A percentile compares a stretch with the other conserved stretches of the same genome.
phyloP scores from a whole-genome alignment of 2,113 vertebrate species.

The Loxodonta africana region DNA sequence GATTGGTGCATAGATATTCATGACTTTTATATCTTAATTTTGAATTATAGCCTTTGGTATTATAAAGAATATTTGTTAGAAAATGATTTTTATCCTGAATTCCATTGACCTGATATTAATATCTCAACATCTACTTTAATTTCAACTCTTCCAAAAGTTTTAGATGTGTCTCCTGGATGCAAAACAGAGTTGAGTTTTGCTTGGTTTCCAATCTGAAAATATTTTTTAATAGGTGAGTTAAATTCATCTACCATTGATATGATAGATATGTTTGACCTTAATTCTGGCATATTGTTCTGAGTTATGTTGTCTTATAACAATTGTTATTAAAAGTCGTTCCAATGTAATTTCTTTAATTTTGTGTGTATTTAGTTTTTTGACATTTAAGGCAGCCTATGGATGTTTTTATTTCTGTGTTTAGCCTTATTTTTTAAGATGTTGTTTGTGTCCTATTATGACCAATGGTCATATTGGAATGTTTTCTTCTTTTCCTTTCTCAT shows the following conservation, averaged over 20 bases:
- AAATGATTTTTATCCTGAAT: conserved; percentile 38
- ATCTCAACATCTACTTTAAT: conserved; percentile 62
- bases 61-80: conserved; percentile 9
- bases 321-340: conserved; percentile 35
- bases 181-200: conserved; percentile 50
- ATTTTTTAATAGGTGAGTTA: conserved; percentile 36
- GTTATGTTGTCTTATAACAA: not conserved
- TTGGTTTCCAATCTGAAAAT: conserved; percentile 33
- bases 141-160: conserved; percentile 50
- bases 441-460: not conserved
- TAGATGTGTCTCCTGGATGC: conserved; percentile 6
- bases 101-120: conserved; percentile 35
- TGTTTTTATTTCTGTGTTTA: conserved; percentile 43
- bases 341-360: not conserved
- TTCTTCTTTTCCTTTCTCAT: conserved; percentile 15
- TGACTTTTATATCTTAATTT: conserved; percentile 53
- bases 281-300: not conserved
- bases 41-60: conserved; percentile 41
- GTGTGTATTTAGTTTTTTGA: not conserved
- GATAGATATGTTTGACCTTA: not conserved
- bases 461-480: not conserved
- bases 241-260: conserved; percentile 12
- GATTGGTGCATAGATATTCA: conserved; percentile 43
- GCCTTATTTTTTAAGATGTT: conserved; percentile 12
- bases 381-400: not conserved